Base-by-base conservation (phyloP, 1,140 invertebrate species). In the Orchesella cincta region DNA sequence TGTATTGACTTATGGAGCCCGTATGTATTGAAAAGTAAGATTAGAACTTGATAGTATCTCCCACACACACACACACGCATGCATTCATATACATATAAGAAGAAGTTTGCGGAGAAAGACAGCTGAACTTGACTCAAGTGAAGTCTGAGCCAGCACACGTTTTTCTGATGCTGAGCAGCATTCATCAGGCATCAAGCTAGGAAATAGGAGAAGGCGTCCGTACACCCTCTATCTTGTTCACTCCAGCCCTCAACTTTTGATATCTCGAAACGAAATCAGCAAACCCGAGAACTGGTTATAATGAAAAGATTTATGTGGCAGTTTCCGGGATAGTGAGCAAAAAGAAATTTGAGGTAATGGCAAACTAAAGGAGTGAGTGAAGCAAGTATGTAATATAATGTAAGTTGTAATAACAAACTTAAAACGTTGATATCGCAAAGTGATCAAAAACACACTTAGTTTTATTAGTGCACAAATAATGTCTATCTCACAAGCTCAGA, bases 221-320 rank as follows among this genome's bases (percentile, higher is more conserved):
- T 57, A 8, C 52, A n/a, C 52, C 52, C 52, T 57, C 52, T 67
- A 67, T 67, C 31, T 33, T 33, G 62, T 67, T 67, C 62, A 31
- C 62, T 67, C 62, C 62, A 67, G 31, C 62, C 26, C 62, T 67
- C 62, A 33, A 67, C 28, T 3, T 31, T 67, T 67, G 8, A 23
- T 57, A 57, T 57, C 52, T 57, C 23, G 14, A 14, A 23, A 57
- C 8, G 23, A 57, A 57, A 57, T 57, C 52, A 57, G 52, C 52
- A 23, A 57, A 67, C 26, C 12, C 16, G 26, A 12, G 33, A 67
- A 67, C 62, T 67, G 62, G 62, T 67, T 67, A 29, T 67, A 67
- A 67, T 33, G 62, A 67, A 67, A 67, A 67, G 62, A 67, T 67
- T 67, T 67, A 67, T 67, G 62, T 67, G 62, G 62, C 62, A 67